Evolutionary conservation across 2,888 invertebrate genomes (phyloP).

Genomic region (Stramonita haemastoma): DNA sequence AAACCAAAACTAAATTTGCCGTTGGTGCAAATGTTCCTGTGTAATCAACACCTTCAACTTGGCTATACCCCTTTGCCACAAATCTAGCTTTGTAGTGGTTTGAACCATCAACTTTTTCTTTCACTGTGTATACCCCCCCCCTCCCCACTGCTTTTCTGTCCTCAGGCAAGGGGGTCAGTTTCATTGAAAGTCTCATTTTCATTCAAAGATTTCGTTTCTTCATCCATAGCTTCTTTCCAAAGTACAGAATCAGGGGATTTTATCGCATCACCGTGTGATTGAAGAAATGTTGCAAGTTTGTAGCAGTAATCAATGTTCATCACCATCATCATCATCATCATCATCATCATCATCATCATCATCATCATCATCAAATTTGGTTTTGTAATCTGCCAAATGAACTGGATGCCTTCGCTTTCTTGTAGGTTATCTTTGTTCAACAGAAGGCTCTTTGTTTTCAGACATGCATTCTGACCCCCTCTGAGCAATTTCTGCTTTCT

Average conservation of each 20-base stretch:
- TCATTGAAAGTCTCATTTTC: too few species aligned
- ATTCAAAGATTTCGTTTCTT: neutral
- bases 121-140: neutral
- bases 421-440: neutral
- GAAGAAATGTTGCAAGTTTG: neutral
- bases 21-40: neutral
- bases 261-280: too few species aligned
- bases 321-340: too few species aligned
- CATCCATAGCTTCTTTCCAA: neutral
- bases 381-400: neutral
- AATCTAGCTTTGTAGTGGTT: slow-evolving; percentile 1
- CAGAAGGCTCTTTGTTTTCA: slow-evolving; percentile 32
- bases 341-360: neutral
- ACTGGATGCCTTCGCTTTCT: neutral
- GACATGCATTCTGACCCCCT: neutral
- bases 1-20: neutral
- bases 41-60: too few species aligned
- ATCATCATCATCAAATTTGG: neutral
- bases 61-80: slow-evolving; percentile 4
- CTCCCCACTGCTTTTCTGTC: neutral
- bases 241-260: neutral
- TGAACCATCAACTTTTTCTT: neutral
- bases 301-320: neutral
- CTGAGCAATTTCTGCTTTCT: neutral
- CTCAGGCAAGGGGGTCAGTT: neutral